Evolutionary conservation across 2,113 vertebrate genomes (phyloP), one percentile per base, ranked within the genome.

Genomic region (Scomber japonicus): DNA sequence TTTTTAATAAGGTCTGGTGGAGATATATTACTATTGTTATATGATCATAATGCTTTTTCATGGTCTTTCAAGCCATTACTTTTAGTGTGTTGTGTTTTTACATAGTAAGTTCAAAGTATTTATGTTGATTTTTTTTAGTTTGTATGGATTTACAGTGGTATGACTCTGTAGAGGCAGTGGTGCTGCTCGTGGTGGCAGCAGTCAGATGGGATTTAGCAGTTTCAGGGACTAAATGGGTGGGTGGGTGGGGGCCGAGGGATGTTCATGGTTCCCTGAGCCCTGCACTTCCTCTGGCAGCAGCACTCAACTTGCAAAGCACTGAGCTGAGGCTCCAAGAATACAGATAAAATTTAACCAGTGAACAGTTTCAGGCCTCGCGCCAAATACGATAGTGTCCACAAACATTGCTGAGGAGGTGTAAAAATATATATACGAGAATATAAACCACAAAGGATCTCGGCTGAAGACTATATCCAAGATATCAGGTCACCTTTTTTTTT

Each of bases 401-500:
- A 92, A 93, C 89, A 93, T 90, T 90, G 91, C 89, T 86, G 77
- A 92, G 75, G 84, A 90, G 83, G 86, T 91, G 86, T 86, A 89
- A 87, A 94, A 90, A 88, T 68, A 88, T 85, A 87, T 72, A 91
- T 78, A 81, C 53, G 72, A 71, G 80, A 56, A 86, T 86, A 87
- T 85, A 88, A 87, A 76, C 45, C 75, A 78, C 82, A 86, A 85
- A 86, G 75, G 78, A 16, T 75, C 66, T 84, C 80, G 54, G 57
- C 53, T 78, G 78, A 83, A 71, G 91, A 92, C 86, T 88, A 83
- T 91, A 90, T 90, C 84, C 86, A 73, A 87, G 75, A 93, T 91
- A 93, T 72, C 83, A 83, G 91, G 93, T 94, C 92, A 94, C 92
- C 87, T 91, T 92, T 93, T 75, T 89, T 81, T 35, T 35, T 91